Evolutionary conservation across 2,888 invertebrate species (phyloP), one percentile per base, ranked within the genome.

Genomic region (Andrena chrysosceles): DNA sequence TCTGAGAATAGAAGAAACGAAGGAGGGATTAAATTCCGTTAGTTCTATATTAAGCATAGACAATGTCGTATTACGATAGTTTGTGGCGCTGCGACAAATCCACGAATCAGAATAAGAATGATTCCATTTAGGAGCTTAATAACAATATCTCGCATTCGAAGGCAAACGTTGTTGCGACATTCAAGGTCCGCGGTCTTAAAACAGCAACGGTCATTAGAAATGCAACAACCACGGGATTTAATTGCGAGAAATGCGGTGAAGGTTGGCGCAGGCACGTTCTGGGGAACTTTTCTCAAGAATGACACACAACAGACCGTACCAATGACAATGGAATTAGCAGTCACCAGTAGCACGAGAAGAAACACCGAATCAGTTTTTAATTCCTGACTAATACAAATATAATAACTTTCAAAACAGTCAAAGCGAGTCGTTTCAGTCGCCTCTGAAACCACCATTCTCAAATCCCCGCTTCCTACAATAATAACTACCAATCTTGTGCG

Each of bases 201-300:
- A 72, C 72, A 73, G 72, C 80, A 29, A 64, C 29, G 56, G 63
- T 72, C 68, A 63, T 81, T 72, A 79, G 67, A 79, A 72, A 81
- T 79, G 81, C 79, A 73, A 67, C 71, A 78, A 81, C 80, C 54
- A 35, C 56, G 79, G 71, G 81, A 79, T 79, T 81, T 81, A 81
- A 81, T 79, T 72, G 81, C 81, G 69, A 74, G 73, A 79, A 81
- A 81, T 80, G 81, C 81, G 81, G 81, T 80, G 81, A 81, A 81
- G 81, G 81, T 80, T 80, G 80, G 52, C 56, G 81, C 42, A 74
- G 60, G 31, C 73, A 81, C 63, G 80, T 80, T 69, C 73, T 64
- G 69, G 64, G 64, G 56, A 74, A 74, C 52, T 69, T 79, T 64
- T 81, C 81, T 72, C 81, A 35, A 64, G 81, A 52, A 26, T 59